Evolutionary conservation across 2,113 vertebrate genomes (phyloP), one percentile per base, ranked within the genome.

Genomic region (Megalops atlanticus): DNA sequence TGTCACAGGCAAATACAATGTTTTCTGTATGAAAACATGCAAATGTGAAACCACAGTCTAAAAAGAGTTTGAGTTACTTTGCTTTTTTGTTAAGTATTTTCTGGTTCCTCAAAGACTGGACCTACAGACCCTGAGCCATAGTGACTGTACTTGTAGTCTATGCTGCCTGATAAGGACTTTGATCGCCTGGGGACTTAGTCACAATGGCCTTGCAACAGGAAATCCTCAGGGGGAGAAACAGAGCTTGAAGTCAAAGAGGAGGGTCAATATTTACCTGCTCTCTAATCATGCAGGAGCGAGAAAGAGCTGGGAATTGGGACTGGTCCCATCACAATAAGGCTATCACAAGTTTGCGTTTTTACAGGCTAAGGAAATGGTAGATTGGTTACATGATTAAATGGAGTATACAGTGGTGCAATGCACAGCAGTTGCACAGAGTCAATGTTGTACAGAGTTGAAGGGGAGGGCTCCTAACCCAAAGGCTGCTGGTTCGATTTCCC

Each of bases 31-130:
- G 31, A n/a, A 64, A 10, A 45, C n/a, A 31, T 31, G 58, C n/a
- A 31, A 64, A 64, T 64, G 24, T 64, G 24, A 64, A 64, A 31
- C 18, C n/a, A 27, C 24, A 31, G 58, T 64, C 58, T 31, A 3
- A 15, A 31, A 64, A 64, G 24, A 64, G 58, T 45, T 45, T 64
- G 58, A 64, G 58, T 64, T 64, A 8, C 31, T 64, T 64, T 10
- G 58, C 58, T 64, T 64, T 31, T n/a, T 64, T 64, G 58, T 27
- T 64, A 58, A 58, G 58, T 64, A n/a, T 64, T 64, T 27, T 64
- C 58, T 64, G n/a, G n/a, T n/a, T 64, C 18, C 58, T 8, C 58
- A 64, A n/a, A 10, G 18, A 64, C 58, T 64, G 24, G 31, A n/a
- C 24, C n/a, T 11, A n/a, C 2, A 11, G 58, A n/a, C 58, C 27